Evolutionary conservation across 2,113 vertebrate genomes (phyloP).

Genomic region (Tinamus guttatus): DNA sequence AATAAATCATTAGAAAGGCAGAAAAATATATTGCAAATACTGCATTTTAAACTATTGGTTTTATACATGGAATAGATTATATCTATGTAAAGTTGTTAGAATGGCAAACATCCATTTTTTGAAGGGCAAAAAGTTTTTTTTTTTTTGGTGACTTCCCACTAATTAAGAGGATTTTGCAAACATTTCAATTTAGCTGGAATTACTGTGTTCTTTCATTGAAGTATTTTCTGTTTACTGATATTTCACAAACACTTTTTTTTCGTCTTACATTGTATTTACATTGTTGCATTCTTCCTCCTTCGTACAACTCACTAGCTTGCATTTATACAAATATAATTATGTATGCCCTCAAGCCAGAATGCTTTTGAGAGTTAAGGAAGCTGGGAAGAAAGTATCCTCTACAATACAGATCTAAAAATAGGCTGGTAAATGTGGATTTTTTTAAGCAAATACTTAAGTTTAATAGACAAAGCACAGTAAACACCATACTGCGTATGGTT

Average conservation of each 20-base stretch:
- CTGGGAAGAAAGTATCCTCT: neutral
- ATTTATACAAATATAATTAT: neutral
- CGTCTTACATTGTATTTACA: neutral
- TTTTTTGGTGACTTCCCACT: neutral
- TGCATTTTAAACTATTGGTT: neutral
- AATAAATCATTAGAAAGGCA: neutral
- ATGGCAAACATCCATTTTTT: no score
- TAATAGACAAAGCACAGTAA: neutral
- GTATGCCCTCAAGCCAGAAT: neutral
- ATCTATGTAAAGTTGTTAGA: neutral
- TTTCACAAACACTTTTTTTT: neutral
- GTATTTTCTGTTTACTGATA: constrained; percentile 2
- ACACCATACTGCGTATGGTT: neutral
- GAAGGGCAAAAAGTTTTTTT: neutral
- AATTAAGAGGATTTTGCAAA: neutral
- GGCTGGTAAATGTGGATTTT: neutral
- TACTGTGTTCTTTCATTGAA: neutral
- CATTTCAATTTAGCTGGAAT: neutral
- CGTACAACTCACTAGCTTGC: neutral
- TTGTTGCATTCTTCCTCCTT: neutral
- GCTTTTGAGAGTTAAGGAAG: neutral
- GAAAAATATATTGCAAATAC: neutral
- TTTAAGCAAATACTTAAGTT: neutral
- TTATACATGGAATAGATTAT: neutral
- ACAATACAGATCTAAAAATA: neutral